These are phyloP conservation scores for Pachycephala philippinensis DNA, from an alignment of 2,113 vertebrate genomes.

Conservation along the genomic window DNA sequence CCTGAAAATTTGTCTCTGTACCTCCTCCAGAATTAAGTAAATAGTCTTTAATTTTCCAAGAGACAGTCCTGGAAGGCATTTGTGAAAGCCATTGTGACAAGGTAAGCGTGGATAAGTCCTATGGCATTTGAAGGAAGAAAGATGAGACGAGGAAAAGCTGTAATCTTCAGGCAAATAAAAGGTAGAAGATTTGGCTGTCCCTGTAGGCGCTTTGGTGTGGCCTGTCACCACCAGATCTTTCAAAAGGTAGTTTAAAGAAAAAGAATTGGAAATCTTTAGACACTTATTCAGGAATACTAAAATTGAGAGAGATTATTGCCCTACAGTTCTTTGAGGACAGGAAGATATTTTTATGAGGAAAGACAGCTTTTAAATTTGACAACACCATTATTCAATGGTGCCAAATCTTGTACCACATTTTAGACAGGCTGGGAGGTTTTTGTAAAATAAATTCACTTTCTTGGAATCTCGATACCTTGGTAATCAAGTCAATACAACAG, in stretches of 20 bases:
- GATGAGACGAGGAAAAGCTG: neutral
- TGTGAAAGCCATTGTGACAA: neutral
- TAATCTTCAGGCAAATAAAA: slow-evolving; percentile 1
- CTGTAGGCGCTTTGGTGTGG: neutral
- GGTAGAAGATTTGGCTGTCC: neutral
- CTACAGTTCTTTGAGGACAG: neutral
- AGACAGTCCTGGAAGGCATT: neutral
- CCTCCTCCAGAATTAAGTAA: neutral
- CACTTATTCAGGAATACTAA: neutral
- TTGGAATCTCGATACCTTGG: neutral
- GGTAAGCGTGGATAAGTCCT: neutral
- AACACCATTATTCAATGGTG: neutral
- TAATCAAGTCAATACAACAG: neutral
- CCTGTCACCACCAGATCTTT: neutral
- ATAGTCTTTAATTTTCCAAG: neutral
- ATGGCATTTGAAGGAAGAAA: neutral
- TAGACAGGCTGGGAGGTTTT: neutral
- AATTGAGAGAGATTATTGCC: neutral
- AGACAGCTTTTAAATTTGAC: neutral
- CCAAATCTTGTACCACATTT: neutral
- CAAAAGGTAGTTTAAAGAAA: neutral
- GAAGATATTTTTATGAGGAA: neutral
- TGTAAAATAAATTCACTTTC: neutral
- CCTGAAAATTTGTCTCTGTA: neutral
- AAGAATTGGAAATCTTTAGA: neutral